Base-by-base conservation (phyloP, 2,888 invertebrate genomes). In the Agriotes lineatus region DNA sequence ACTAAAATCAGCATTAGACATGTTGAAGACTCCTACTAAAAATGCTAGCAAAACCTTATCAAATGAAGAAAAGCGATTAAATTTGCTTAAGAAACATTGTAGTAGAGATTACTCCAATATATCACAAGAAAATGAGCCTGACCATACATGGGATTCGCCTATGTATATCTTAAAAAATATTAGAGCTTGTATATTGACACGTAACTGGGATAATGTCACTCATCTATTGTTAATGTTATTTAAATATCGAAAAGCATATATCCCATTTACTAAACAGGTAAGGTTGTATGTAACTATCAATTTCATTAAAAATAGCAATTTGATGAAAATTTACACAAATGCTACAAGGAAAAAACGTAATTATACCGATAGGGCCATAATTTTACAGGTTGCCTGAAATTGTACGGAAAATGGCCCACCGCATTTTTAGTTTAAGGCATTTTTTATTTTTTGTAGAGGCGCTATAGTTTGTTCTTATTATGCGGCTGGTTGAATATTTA, bases 141-240 rank as follows among this genome's bases (percentile, higher is more conserved):
- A 67, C 12, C 19, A 25, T 62, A 45, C 60, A 14, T 73, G 73
- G 73, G 48, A 59, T 33, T 70, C 64, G 1, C 48, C 63, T 6
- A 52, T 42, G 7, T 72, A 64, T 44, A 63, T 71, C 25, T 52
- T 61, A 5, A 54, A 60, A 45, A 19, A 30, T 19, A 69, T 73
- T 50, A 66, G 69, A 60, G 39, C 57, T 35, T 70, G 70, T 56
- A 57, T 73, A 25, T 69, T 69, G 18, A 68, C 60, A 14, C 45
- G 63, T 37, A 57, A 73, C 14, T 73, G 72, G 73, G 50, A 63
- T 25, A 58, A 70, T 45, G 20, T 73, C 19, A 70, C 67, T 16
- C 60, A 56, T 25, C 42, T 72, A 9, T 56, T 73, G 12, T 44
- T 68, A 39, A 18, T 67, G 12, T 35, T 73, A 2, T 33, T 69